These are phyloP conservation scores for Drosophila neotestacea DNA, from an alignment of 2,888 invertebrate genomes.

Conservation along the genomic window DNA sequence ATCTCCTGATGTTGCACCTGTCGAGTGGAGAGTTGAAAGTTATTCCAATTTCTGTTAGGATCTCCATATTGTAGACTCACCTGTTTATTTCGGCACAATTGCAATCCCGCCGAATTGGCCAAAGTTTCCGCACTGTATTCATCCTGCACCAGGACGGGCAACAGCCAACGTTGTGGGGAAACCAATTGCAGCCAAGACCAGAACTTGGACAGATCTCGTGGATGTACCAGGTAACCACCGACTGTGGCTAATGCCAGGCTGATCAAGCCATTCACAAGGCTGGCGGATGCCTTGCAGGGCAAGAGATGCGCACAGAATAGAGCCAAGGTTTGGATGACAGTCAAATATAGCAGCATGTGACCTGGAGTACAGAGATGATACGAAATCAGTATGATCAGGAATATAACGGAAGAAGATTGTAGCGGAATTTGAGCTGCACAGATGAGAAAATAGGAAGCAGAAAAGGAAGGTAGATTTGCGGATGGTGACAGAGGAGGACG, in stretches of 20 bases:
- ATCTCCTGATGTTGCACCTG: constrained; percentile 94
- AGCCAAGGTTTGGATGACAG: constrained; percentile 89
- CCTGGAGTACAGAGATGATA: constrained; percentile 85
- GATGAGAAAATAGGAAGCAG: not conserved
- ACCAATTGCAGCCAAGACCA: constrained; percentile 89
- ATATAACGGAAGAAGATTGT: not conserved
- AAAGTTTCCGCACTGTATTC: constrained; percentile 89
- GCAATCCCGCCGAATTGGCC: constrained; percentile 86
- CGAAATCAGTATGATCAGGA: not conserved
- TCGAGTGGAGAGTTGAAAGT: not conserved
- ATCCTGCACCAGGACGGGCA: constrained; percentile 88
- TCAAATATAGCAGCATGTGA: constrained; percentile 90
- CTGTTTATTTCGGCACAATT: constrained; percentile 90
- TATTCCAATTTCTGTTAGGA: not conserved
- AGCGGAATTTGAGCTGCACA: not conserved
- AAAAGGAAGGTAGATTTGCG: not conserved
- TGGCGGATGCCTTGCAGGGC: constrained; percentile 88
- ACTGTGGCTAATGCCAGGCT: constrained; percentile 88
- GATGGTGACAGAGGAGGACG: no score
- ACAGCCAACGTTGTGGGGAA: constrained; percentile 91
- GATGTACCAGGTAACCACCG: constrained; percentile 90
- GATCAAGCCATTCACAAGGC: constrained; percentile 87
- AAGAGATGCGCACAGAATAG: constrained; percentile 89
- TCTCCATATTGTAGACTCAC: constrained; percentile 82
- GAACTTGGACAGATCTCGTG: constrained; percentile 88